Evolutionary conservation across 2,888 invertebrate species (phyloP).

Genomic region (Colletes collaris): DNA sequence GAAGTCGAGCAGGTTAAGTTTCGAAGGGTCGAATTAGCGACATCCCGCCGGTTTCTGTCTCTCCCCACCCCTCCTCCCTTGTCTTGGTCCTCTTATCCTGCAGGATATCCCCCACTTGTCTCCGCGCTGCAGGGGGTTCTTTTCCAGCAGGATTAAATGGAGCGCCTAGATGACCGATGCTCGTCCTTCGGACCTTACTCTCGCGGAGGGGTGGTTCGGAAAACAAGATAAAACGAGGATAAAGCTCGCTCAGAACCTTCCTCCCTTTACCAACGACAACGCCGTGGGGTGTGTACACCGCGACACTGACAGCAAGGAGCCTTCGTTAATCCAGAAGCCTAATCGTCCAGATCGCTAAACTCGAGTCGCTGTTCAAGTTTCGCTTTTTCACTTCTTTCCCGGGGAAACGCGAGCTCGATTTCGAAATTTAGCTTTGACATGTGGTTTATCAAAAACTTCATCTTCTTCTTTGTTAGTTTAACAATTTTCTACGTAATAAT

Average conservation of each 20-base stretch:
- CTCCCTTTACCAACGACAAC: conserved; percentile 41
- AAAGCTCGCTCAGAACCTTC: conserved; percentile 70
- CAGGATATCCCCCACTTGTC: conserved; percentile 78
- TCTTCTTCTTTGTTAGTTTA: neutral
- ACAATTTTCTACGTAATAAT: no score
- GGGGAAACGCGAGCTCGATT: neutral
- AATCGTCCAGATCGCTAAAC: conserved; percentile 68
- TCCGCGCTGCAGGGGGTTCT: conserved; percentile 75
- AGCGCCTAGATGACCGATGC: conserved; percentile 82
- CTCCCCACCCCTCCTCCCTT: conserved; percentile 27
- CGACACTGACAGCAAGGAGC: conserved; percentile 59
- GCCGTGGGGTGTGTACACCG: conserved; percentile 42
- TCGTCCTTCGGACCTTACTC: conserved; percentile 54
- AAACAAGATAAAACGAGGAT: conserved; percentile 82
- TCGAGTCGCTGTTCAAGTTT: conserved; percentile 34
- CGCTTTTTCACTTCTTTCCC: neutral
- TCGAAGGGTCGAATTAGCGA: conserved; percentile 79
- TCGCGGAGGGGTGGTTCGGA: conserved; percentile 67
- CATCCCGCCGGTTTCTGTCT: conserved; percentile 69
- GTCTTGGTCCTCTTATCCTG: conserved; percentile 73
- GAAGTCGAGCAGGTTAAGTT: conserved; percentile 71
- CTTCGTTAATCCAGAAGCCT: conserved; percentile 71
- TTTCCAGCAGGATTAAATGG: conserved; percentile 82
- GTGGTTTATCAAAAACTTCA: neutral
- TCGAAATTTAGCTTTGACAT: no score